These are phyloP conservation scores for Speoplatyrhinus poulsoni DNA, from an alignment of 2,113 vertebrate species.

Conservation along the genomic window DNA sequence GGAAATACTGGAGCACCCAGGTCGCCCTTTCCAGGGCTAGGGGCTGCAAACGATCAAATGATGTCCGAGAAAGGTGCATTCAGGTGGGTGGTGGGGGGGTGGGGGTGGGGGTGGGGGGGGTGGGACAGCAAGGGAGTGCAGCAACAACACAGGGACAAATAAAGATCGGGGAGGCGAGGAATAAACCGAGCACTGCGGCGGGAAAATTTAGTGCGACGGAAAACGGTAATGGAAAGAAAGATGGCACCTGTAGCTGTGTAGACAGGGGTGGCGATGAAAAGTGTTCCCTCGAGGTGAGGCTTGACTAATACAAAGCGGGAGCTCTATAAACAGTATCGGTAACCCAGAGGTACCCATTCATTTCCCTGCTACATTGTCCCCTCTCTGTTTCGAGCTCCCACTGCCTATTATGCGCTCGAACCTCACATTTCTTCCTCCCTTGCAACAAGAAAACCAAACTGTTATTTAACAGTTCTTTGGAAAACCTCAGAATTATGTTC, in stretches of 20 bases:
- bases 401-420: constrained; percentile 28
- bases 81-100: background rate
- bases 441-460: background rate
- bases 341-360: constrained; percentile 42
- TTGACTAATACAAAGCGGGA: constrained; percentile 57
- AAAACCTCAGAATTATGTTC: too few species aligned
- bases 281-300: constrained; percentile 42
- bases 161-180: background rate
- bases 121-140: constrained; percentile 1
- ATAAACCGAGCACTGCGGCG: constrained; percentile 18
- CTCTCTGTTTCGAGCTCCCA: constrained; percentile 19
- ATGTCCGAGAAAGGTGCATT: background rate
- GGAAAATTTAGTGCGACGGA: background rate
- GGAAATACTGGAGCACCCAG: constrained; percentile 22
- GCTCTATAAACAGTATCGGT: constrained; percentile 56
- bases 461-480: background rate
- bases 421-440: constrained; percentile 38
- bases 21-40: constrained; percentile 25
- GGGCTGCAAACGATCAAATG: constrained; percentile 26
- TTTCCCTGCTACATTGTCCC: constrained; percentile 50
- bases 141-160: background rate
- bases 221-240: constrained; percentile 60
- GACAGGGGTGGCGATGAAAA: constrained; percentile 39
- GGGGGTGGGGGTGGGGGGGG: constrained; percentile 5
- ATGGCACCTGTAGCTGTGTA: constrained; percentile 46